Evolutionary conservation across 2,888 invertebrate genomes (phyloP).

Genomic region (Agrilus cyanescens): DNA sequence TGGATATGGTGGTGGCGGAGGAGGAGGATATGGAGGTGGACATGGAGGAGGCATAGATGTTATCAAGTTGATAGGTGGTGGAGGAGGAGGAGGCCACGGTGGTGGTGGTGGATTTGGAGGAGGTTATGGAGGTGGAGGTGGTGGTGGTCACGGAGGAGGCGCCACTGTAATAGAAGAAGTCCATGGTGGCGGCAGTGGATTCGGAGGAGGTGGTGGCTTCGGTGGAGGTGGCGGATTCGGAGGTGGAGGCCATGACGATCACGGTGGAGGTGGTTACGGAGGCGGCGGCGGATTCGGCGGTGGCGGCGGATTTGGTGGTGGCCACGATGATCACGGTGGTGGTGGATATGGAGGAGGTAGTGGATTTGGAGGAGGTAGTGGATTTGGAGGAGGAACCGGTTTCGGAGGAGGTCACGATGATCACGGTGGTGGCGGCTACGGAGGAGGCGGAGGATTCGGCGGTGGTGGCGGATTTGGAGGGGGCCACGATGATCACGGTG

Average conservation of each 20-base stretch:
- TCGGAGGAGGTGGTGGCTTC: slow-evolving; percentile 6
- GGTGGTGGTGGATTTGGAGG: slow-evolving; percentile 32
- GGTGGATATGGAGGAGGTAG: slow-evolving; percentile 3
- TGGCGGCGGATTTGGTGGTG: slow-evolving; percentile 21
- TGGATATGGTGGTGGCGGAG: slow-evolving; percentile 6
- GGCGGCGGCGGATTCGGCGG: too few species aligned
- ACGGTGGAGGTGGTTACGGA: slow-evolving; percentile 27
- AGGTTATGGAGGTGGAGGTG: slow-evolving; percentile 11
- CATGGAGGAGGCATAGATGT: slow-evolving; percentile 18
- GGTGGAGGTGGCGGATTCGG: slow-evolving; percentile 10
- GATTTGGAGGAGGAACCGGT: slow-evolving; percentile 4
- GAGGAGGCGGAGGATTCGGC: slow-evolving; percentile 7
- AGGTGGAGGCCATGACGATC: slow-evolving; percentile 25
- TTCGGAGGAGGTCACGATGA: slow-evolving; percentile 8
- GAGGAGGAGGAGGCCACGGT: slow-evolving; percentile 18
- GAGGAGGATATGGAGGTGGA: slow-evolving; percentile 21
- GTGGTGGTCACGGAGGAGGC: slow-evolving; percentile 21
- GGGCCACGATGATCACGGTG: slow-evolving; percentile 6
- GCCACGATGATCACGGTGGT: too few species aligned
- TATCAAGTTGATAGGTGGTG: slow-evolving; percentile 25
- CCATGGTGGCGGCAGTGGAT: slow-evolving; percentile 21
- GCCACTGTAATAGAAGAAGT: slow-evolving; percentile 10
- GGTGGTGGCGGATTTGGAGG: slow-evolving; percentile 9
- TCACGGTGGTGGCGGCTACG: too few species aligned
- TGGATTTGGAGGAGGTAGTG: slow-evolving; percentile 6